Base-by-base conservation (phyloP, 2,797 vertebrate genomes). In the Gadopsis bispinosus region DNA sequence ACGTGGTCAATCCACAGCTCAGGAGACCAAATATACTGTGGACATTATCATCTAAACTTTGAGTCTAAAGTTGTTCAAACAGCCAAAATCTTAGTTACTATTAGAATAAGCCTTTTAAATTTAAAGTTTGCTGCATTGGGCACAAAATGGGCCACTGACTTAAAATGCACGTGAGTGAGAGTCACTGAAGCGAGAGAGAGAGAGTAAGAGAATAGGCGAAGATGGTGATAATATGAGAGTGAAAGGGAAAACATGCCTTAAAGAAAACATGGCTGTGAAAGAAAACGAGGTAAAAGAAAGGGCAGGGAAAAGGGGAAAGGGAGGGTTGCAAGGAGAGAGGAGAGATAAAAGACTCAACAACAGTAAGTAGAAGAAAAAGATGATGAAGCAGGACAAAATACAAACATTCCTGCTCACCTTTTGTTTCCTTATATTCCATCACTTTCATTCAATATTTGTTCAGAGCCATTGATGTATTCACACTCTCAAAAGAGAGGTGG, bases 211-310 rank as follows among this genome's bases (percentile, higher is more conserved):
- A 70, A 66, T 0, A 35, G 55, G 48, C 9, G n/a, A 73, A 19
- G 31, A 39, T 22, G n/a, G 41, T 13, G 63, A 74, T 51, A 60
- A 61, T 43, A 51, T 54, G 59, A 77, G 39, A 43, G 14, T 48
- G 35, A 43, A 31, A 26, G 13, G 8, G 17, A 61, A 73, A 41
- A 66, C 29, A 70, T 10, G 9, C 47, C 54, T 58, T 13, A 17
- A 59, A 64, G 45, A 81, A 67, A 79, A 47, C 29, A 71, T 26
- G 20, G 19, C 48, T 0, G 1, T 69, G 58, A 41, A 75, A 77
- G 16, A 81, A 55, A 61, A 64, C 45, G 22, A 64, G 39, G 64
- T 62, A 64, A 75, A 59, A 73, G 56, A 69, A 65, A 73, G 68
- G 63, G 50, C 55, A 83, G 26, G 33, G 16, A 41, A 48, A 29